Evolutionary conservation across 2,797 vertebrate genomes (phyloP), one percentile per base, ranked within the genome.

Genomic region (Heterohyrax brucei): DNA sequence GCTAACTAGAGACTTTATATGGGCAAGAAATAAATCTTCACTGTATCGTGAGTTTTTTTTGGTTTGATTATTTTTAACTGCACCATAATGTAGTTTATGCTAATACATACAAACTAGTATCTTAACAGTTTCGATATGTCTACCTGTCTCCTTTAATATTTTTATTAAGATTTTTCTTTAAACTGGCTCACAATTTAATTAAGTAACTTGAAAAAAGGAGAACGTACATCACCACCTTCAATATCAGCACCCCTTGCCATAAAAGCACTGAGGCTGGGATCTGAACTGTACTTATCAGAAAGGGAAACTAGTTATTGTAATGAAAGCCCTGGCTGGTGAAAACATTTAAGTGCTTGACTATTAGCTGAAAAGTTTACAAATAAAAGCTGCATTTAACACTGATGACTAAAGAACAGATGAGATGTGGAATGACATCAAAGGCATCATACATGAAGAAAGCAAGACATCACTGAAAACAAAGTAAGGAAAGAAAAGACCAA

Each of bases 111-210:
- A 77, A 16, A 24, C 48, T 72, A n/a, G 5, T 19, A 53, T 33
- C 39, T 92, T 87, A 48, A 77, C 13, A 14, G 13, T 77, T 48
- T 30, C 28, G 10, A 76, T 14, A 22, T n/a, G 85, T 10, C 28
- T 62, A 56, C 0, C 4, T 26, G 24, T 2, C 89, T 9, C 56
- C 50, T 61, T 9, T 28, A 44, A 85, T 84, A 61, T 28, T 68
- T 46, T 77, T 14, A 77, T 79, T 33, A 73, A 56, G 64, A 48
- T 87, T 90, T 91, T 94, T 84, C 56, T 56, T 84, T 66, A 48
- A 77, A 73, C 4, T 48, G 78, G 21, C 22, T 82, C 10, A 70
- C 48, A 88, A 59, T 13, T 73, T 83, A 81, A 83, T n/a, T 30
- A 79, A 64, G 8, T 39, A 68, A 83, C 21, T 84, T 92, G 53